Conservation (phyloP, 1,140 invertebrate species). For the Drosophila virilis region DNA sequence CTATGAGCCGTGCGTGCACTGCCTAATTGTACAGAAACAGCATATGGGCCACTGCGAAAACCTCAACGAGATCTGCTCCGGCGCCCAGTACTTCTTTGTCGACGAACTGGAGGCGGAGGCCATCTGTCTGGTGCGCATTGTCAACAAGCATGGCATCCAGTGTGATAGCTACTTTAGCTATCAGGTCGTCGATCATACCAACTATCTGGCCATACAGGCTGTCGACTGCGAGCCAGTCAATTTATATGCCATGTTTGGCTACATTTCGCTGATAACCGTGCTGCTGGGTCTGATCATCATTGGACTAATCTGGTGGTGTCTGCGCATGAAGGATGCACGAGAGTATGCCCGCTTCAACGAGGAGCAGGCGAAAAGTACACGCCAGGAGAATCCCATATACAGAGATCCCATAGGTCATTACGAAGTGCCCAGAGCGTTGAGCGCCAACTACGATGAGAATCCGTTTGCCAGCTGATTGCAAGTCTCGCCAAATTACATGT, state of each 20-base stretch:
- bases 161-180: slow-evolving; percentile 86
- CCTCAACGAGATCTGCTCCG: slow-evolving; percentile 60
- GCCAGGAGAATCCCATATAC: slow-evolving; percentile 85
- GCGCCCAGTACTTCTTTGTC: slow-evolving; percentile 56
- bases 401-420: slow-evolving; percentile 85
- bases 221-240: slow-evolving; percentile 81
- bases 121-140: slow-evolving; percentile 83
- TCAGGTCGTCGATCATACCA: slow-evolving; percentile 71
- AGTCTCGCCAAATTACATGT: background rate
- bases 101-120: slow-evolving; percentile 52
- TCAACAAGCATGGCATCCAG: slow-evolving; percentile 83
- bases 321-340: slow-evolving; percentile 84
- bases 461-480: slow-evolving; percentile 55
- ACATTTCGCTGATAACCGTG: slow-evolving; percentile 84
- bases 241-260: slow-evolving; percentile 59
- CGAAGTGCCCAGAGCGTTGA: slow-evolving; percentile 84
- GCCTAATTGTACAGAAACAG: slow-evolving; percentile 66
- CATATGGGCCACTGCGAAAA: slow-evolving; percentile 59
- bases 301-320: slow-evolving; percentile 81
- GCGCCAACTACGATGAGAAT: slow-evolving; percentile 63
- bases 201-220: slow-evolving; percentile 82
- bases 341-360: slow-evolving; percentile 85
- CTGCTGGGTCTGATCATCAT: slow-evolving; percentile 84
- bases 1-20: slow-evolving; percentile 78
- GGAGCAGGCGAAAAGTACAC: slow-evolving; percentile 83